phyloP scores from a whole-genome alignment of 2,797 vertebrate species.

The Rhodeus uyekii region DNA sequence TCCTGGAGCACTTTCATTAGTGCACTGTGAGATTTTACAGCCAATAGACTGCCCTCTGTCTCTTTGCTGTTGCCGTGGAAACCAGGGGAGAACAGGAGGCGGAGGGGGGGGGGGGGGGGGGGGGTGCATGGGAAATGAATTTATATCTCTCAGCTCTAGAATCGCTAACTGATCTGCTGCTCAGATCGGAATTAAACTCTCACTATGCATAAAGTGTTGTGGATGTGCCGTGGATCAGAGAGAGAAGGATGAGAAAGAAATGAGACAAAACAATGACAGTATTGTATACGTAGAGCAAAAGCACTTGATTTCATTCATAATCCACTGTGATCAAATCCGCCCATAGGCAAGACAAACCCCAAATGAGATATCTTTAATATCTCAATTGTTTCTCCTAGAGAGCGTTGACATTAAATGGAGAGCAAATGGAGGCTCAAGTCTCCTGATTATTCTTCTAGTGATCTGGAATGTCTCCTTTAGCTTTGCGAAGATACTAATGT shows the following conservation, averaged over 20 bases:
- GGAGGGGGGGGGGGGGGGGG: no score
- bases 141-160: conserved; percentile 62
- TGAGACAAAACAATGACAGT: not conserved
- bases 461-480: not conserved
- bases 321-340: not conserved
- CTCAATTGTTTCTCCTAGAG: not conserved
- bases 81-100: conserved; percentile 69
- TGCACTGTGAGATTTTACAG: conserved; percentile 66
- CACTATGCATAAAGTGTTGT: conserved; percentile 26
- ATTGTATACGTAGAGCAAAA: not conserved
- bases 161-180: conserved; percentile 54
- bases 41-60: conserved; percentile 70
- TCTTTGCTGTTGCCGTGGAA: conserved; percentile 79
- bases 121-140: conserved; percentile 65
- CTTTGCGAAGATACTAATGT: not conserved
- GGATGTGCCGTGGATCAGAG: not conserved
- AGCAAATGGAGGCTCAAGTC: not conserved
- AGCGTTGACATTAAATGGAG: not conserved
- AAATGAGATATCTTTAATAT: not conserved
- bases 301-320: conserved; percentile 1
- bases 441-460: not conserved
- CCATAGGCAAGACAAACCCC: conserved; percentile 14
- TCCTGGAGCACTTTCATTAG: conserved; percentile 72
- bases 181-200: conserved; percentile 33
- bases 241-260: conserved; percentile 5